Percentiles rank a stretch among this genome's conserved stretches.
phyloP scores from a whole-genome alignment of 2,888 invertebrate species.

The Chironomus riparius region DNA sequence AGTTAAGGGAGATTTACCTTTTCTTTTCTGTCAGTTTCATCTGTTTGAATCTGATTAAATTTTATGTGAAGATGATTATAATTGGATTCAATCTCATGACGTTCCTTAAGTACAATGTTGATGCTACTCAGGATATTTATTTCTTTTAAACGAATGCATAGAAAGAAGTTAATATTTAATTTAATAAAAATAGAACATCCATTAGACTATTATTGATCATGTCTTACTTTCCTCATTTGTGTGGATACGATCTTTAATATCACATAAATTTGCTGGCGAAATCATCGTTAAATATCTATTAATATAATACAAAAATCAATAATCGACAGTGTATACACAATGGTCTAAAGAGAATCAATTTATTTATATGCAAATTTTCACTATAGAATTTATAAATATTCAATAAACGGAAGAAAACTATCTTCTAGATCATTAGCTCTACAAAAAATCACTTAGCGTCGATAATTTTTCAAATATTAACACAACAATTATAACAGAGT shows the following conservation, averaged over 20 bases:
- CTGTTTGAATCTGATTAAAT: constrained; percentile 25
- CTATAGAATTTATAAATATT: background rate
- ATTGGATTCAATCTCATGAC: constrained; percentile 28
- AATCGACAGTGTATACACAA: background rate
- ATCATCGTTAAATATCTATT: constrained; percentile 11
- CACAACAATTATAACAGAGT: constrained; percentile 2
- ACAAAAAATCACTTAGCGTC: background rate
- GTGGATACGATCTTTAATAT: constrained; percentile 27
- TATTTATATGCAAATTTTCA: background rate
- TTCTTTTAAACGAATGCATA: constrained; percentile 1
- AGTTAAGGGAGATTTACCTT: constrained; percentile 12
- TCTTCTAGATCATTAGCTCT: background rate
- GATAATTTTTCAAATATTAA: background rate
- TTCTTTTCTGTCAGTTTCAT: constrained; percentile 26
- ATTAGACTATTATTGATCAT: no score
- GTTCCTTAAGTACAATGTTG: constrained; percentile 26
- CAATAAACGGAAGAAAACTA: background rate
- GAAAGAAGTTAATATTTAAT: no score
- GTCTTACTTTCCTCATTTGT: constrained; percentile 28
- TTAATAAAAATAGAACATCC: no score
- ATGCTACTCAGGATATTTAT: constrained; percentile 26
- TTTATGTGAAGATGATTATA: constrained; percentile 27
- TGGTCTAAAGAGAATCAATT: background rate
- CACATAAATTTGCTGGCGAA: constrained; percentile 26
- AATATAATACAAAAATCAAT: constrained; percentile 1